phyloP scores from a whole-genome alignment of 2,797 vertebrate genomes.

The Muraenolepis orangiensis region DNA sequence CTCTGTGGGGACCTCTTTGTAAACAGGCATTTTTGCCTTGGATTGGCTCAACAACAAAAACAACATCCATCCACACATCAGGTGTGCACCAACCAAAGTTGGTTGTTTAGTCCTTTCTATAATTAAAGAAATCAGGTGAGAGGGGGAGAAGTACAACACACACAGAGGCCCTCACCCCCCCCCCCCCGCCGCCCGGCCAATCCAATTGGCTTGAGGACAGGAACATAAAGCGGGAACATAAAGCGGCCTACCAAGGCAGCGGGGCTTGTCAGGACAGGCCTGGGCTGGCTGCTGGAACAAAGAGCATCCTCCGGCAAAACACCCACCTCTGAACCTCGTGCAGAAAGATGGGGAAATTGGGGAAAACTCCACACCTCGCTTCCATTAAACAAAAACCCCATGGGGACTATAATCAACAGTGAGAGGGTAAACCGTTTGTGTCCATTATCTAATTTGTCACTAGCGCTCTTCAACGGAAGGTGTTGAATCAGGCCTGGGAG shows the following conservation, averaged over 20 bases:
- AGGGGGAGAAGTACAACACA: slow-evolving; percentile 24
- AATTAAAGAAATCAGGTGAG: slow-evolving; percentile 1
- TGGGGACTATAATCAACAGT: background rate
- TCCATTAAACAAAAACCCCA: background rate
- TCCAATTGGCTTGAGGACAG: slow-evolving; percentile 53
- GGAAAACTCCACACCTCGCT: slow-evolving; percentile 4
- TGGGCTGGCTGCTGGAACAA: slow-evolving; percentile 61
- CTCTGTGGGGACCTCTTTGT: background rate
- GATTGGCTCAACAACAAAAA: background rate
- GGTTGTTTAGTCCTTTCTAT: background rate
- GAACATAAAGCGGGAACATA: slow-evolving; percentile 65
- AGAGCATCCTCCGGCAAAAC: slow-evolving; percentile 69
- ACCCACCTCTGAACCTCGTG: slow-evolving; percentile 55
- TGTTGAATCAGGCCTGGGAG: background rate
- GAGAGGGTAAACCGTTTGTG: background rate
- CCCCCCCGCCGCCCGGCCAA: slow-evolving; percentile 27
- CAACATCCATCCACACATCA: background rate
- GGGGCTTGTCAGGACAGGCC: slow-evolving; percentile 74
- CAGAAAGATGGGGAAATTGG: slow-evolving; percentile 40
- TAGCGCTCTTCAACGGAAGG: background rate
- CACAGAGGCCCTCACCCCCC: slow-evolving; percentile 17
- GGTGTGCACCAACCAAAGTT: slow-evolving; percentile 5
- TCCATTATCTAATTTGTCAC: background rate
- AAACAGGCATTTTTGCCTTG: background rate
- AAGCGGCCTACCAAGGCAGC: slow-evolving; percentile 59